These are phyloP conservation scores for Oxygymnocypris stewartii DNA, from an alignment of 2,113 vertebrate species.

Conservation along the genomic window DNA sequence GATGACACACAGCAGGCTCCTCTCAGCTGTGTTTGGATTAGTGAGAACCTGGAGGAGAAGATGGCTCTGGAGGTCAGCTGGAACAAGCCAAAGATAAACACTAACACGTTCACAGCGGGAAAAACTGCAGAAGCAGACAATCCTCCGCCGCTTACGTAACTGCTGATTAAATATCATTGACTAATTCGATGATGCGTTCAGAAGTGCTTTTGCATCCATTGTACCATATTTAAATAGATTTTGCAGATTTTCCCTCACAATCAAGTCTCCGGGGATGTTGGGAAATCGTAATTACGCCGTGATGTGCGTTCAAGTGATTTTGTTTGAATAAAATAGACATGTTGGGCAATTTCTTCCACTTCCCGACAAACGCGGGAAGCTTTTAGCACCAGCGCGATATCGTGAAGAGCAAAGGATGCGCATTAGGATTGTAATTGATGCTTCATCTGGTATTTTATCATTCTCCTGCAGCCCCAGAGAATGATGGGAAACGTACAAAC, in stretches of 20 bases:
- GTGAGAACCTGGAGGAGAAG: background rate
- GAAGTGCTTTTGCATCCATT: background rate
- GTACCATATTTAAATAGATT: background rate
- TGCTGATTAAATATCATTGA: background rate
- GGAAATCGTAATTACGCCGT: background rate
- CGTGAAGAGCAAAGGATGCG: background rate
- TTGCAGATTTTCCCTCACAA: background rate
- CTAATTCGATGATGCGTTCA: background rate
- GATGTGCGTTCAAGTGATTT: background rate
- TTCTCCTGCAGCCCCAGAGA: background rate
- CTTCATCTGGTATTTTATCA: background rate
- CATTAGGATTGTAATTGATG: background rate
- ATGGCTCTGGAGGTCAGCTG: background rate
- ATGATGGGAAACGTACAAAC: background rate
- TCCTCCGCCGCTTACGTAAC: background rate
- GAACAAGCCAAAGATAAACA: background rate
- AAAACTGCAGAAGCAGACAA: background rate
- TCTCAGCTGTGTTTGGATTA: constrained; percentile 11
- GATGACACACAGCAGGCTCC: background rate
- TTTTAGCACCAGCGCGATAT: background rate
- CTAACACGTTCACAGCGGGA: background rate
- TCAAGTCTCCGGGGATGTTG: background rate
- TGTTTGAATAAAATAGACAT: background rate
- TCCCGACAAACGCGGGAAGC: background rate
- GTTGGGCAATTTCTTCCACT: background rate